Evolutionary conservation across 2,888 invertebrate species (phyloP), one percentile per base, ranked within the genome.

Genomic region (Hydrotaea cyrtoneurina): DNA sequence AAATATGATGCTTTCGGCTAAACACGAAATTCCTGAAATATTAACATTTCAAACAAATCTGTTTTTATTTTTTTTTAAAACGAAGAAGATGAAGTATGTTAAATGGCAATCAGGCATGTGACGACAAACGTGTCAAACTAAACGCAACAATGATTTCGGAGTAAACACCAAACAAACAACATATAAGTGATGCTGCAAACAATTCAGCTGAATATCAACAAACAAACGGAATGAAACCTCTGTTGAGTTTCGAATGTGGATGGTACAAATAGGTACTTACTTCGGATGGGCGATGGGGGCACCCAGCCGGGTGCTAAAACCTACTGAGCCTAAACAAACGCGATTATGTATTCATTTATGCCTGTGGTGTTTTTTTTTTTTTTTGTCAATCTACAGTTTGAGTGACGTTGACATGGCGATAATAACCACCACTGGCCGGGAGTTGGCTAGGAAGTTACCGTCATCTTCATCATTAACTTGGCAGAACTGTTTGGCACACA

Each of bases 51-150:
- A 26, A 62, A 31, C 31, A 31, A 62, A 62, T 31, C 62, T 39
- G n/a, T n/a, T n/a, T n/a, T n/a, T n/a, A n/a, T n/a, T n/a, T n/a
- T n/a, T n/a, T n/a, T n/a, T n/a, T n/a, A n/a, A n/a, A n/a, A n/a
- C 11, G 8, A 59, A 59, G 26, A 59, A 7, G 21, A 46, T 43
- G 66, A 66, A 31, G 7, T 31, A 43, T 73, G 76, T 69, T 85
- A 79, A 85, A 79, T 79, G 73, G 17, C 81, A 82, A 82, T 81
- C 84, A 79, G 66, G 73, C 84, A 77, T 79, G 76, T 85, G 84
- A 79, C 81, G 79, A 77, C 23, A 66, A 85, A 85, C 84, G 79
- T 85, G 84, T 82, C 66, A 82, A 81, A 77, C 79, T 59, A 39
- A 77, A 85, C 84, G 81, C 79, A 85, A 81, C 84, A 85, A 19